Base-by-base conservation (phyloP, 1,140 invertebrate genomes). In the Apis cerana region DNA sequence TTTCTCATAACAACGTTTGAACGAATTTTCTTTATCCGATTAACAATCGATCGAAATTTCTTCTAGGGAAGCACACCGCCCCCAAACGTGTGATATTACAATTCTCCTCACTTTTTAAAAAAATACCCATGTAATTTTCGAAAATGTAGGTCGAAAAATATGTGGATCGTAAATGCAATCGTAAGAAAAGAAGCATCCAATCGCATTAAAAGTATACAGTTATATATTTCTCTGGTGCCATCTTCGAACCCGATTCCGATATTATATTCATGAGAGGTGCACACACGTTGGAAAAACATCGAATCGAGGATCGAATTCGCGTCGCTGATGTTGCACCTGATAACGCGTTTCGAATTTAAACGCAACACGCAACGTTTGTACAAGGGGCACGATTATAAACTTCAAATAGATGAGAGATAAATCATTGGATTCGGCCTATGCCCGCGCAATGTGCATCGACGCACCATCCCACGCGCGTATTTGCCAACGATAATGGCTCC, bases 291-390 rank as follows among this genome's bases (percentile, higher is more conserved):
- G 58, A 54, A 67, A 75, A 81, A 68, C 62, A 75, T 67, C 52
- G 79, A 68, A 68, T 68, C 27, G 43, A 27, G 15, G 27, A 58
- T 61, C 58, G 58, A n/a, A n/a, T 17, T 23, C 21, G 62, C 52
- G 19, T 67, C 65, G 75, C 80, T 82, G 75, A 82, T 65, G 80
- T 82, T 70, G 65, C 80, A 77, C 13, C 74, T 19, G 74, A 82
- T 82, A 82, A 82, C 80, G 65, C 33, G 48, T 76, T 50, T 69
- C 54, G 80, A 81, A 81, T 81, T 81, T 75, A 81, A 81, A 62
- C 54, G 71, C 80, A 56, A 71, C 70, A 27, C 68, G 17, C 52
- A 10, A 62, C 69, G 59, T 62, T 58, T 43, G 54, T 62, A 13
- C 19, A 81, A 33, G 13, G 27, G 4, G 50, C 17, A 69, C 21